Conservation (phyloP, 2,797 vertebrate genomes). For the Sebastes cheni region DNA sequence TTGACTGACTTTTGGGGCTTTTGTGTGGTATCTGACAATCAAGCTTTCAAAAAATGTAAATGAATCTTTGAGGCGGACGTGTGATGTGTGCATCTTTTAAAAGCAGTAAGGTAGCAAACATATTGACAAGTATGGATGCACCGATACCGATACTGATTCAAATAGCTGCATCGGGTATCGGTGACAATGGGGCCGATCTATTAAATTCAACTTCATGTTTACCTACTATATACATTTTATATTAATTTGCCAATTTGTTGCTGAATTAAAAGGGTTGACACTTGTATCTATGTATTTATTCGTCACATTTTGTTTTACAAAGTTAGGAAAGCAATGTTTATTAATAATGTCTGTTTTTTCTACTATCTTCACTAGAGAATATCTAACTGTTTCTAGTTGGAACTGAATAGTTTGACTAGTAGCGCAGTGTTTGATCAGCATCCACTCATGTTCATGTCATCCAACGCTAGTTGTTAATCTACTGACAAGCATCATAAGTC, state of each 20-base stretch:
- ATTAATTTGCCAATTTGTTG: no score
- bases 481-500: neutral
- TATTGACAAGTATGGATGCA: neutral
- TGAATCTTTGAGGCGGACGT: neutral
- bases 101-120: neutral
- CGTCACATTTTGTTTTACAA: no score
- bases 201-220: no score
- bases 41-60: neutral
- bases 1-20: neutral
- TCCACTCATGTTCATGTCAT: neutral
- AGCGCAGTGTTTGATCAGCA: neutral
- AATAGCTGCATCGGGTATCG: no score
- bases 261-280: no score
- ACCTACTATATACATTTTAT: no score
- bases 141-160: no score
- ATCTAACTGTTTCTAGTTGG: neutral
- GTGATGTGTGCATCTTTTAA: neutral
- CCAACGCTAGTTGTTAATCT: neutral
- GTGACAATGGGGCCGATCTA: no score
- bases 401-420: neutral
- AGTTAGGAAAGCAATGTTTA: neutral
- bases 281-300: no score
- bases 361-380: neutral
- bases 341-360: neutral
- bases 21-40: neutral